Conservation (phyloP, 1,140 invertebrate genomes). For the Musca vetustissima region DNA sequence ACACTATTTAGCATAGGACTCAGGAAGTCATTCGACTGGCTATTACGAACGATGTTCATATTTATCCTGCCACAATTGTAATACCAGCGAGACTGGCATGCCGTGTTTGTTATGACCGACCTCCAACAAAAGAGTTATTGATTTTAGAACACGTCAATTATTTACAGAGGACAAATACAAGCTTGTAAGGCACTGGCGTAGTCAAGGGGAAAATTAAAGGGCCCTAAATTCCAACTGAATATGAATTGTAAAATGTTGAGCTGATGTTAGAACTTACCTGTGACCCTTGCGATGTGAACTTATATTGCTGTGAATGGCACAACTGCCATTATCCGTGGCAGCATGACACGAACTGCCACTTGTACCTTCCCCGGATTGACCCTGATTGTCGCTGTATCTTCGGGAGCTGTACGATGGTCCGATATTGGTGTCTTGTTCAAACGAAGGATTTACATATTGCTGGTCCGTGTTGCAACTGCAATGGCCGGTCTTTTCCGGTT, state of each 20-base stretch:
- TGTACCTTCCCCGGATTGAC: too few species aligned
- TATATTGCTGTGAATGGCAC: constrained; percentile 13
- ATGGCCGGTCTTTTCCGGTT: constrained; percentile 21
- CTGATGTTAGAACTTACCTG: constrained; percentile 37
- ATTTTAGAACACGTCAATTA: too few species aligned
- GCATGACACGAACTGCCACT: neutral
- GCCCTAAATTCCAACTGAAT: too few species aligned
- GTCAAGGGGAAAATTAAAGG: too few species aligned
- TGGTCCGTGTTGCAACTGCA: constrained; percentile 28
- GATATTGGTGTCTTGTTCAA: constrained; percentile 37
- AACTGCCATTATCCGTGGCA: neutral
- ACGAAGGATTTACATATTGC: constrained; percentile 51
- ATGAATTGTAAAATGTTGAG: too few species aligned
- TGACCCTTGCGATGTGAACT: constrained; percentile 52
- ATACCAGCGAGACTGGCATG: neutral
- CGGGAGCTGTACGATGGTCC: neutral
- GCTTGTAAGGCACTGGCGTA: too few species aligned
- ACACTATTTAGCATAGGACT: too few species aligned
- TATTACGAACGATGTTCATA: constrained; percentile 1
- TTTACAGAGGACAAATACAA: too few species aligned
- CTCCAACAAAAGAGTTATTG: too few species aligned
- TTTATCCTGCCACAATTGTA: constrained; percentile 7
- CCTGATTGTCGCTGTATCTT: too few species aligned
- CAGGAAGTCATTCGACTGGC: too few species aligned
- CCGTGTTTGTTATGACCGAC: too few species aligned